Conservation (phyloP, 1,140 invertebrate species). For the Acromyrmex charruanus region DNA sequence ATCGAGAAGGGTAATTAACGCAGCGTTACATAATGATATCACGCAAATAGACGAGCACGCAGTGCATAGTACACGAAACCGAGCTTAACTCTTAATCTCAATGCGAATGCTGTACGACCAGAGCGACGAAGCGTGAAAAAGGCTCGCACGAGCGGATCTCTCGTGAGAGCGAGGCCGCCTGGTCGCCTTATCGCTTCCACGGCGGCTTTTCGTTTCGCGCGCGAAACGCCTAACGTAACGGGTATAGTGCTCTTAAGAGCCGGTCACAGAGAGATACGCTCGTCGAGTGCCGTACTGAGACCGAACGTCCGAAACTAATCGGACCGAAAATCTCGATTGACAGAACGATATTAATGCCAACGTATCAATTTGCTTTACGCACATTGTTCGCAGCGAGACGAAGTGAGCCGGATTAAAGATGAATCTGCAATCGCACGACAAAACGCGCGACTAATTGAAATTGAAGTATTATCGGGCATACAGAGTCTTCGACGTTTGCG, state of each 20-base stretch:
- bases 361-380: slow-evolving; percentile 44
- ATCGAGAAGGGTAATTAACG: neutral
- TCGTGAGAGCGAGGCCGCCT: slow-evolving; percentile 51
- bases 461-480: slow-evolving; percentile 8
- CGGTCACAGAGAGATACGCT: slow-evolving; percentile 21
- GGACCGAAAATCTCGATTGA: slow-evolving; percentile 53
- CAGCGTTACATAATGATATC: neutral
- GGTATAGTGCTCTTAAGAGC: slow-evolving; percentile 31
- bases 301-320: slow-evolving; percentile 60
- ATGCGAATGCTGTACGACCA: slow-evolving; percentile 55
- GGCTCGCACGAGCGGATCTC: slow-evolving; percentile 69
- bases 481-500: neutral
- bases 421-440: slow-evolving; percentile 39
- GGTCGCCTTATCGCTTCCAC: slow-evolving; percentile 70
- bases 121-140: slow-evolving; percentile 72
- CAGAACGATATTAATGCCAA: slow-evolving; percentile 45
- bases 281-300: slow-evolving; percentile 18
- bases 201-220: slow-evolving; percentile 72
- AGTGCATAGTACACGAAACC: slow-evolving; percentile 67
- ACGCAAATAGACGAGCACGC: slow-evolving; percentile 27
- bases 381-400: slow-evolving; percentile 41
- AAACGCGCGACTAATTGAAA: slow-evolving; percentile 53
- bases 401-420: slow-evolving; percentile 38
- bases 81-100: slow-evolving; percentile 73
- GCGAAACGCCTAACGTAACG: slow-evolving; percentile 68